Conservation (phyloP, 1,140 invertebrate genomes). For the Dreissena polymorpha region DNA sequence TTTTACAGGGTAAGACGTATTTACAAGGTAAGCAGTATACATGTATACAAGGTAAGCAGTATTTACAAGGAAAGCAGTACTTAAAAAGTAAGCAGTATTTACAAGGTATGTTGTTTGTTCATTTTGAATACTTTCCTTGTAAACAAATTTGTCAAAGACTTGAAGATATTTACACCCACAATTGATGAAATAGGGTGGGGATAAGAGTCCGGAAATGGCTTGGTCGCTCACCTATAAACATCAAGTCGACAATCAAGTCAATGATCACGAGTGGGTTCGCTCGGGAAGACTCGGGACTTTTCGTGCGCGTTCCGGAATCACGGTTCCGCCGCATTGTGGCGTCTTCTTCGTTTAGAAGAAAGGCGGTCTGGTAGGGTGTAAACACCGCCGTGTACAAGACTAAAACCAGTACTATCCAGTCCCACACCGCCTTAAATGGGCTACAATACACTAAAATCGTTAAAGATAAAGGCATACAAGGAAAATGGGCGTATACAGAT, state of each 20-base stretch:
- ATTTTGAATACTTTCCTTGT: no score
- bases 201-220: background rate
- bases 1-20: no score
- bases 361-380: constrained; percentile 98
- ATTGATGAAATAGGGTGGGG: no score
- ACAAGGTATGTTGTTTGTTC: no score
- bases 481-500: background rate
- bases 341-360: constrained; percentile 91
- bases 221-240: constrained; percentile 73
- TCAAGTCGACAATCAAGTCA: constrained; percentile 79
- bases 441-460: constrained; percentile 3
- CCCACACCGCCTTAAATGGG: constrained; percentile 99
- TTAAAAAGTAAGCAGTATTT: no score
- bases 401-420: constrained; percentile 97
- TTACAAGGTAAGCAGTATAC: no score
- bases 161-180: no score
- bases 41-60: no score
- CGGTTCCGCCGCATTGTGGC: constrained; percentile 76
- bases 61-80: no score
- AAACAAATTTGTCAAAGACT: no score
- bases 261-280: constrained; percentile 79
- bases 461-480: background rate
- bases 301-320: constrained; percentile 62
- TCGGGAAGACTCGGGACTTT: constrained; percentile 67
- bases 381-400: constrained; percentile 99